Evolutionary conservation across 2,797 vertebrate genomes (phyloP), one percentile per base, ranked within the genome.

Genomic region (Dicrostonyx torquatus): DNA sequence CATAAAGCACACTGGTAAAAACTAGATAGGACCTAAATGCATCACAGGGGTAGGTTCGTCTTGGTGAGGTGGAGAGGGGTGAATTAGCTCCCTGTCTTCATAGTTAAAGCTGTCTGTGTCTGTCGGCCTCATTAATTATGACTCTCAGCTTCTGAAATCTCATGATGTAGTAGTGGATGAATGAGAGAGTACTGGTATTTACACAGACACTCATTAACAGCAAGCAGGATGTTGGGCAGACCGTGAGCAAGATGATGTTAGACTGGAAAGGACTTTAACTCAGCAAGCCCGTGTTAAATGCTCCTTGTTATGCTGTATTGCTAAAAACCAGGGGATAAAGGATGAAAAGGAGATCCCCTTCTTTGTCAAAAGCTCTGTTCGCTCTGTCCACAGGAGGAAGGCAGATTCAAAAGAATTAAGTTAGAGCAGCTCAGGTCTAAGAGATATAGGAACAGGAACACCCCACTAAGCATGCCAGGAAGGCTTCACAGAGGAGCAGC

Each of bases 11-110:
- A 79, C 70, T 91, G 86, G 79, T 70, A 92, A 94, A 94, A 86
- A 87, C 90, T 82, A 95, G 73, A 84, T 83, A 83, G 50, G 89
- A 94, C 68, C 58, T 88, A 91, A 93, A 95, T 79, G 78, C 18
- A 53, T 87, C 87, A 84, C 26, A 80, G 76, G 34, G 88, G n/a
- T 66, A 86, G 62, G 34, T 95, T 85, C 72, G 55, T 82, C 45
- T 90, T 60, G 45, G 2, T 20, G 75, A 34, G 15, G 60, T 14
- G 26, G 45, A 43, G 31, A 84, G n/a, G 17, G 64, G 50, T 8
- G 29, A 60, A 8, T 62, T 83, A 29, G 77, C 43, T 85, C 26
- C 40, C 55, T 77, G 73, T 83, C 70, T 88, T 72, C 73, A 24
- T 50, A 66, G 73, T 87, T 91, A 80, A 58, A 3, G 7, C 37